Conservation (phyloP, 2,888 invertebrate genomes). For the Amphipoea oculea region DNA sequence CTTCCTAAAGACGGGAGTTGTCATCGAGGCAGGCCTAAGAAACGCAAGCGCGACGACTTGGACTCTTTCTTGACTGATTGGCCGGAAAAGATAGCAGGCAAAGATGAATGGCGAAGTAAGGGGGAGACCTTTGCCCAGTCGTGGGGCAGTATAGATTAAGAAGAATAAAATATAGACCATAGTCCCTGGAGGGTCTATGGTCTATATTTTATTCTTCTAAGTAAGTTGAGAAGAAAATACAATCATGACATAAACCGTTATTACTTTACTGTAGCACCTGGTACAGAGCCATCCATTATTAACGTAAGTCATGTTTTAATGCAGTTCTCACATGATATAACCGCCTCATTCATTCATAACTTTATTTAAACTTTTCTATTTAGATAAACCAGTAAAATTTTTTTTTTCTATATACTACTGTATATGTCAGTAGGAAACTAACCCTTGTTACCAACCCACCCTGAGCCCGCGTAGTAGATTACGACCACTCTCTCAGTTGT, state of each 20-base stretch:
- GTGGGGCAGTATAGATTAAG: neutral
- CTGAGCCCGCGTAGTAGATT: neutral
- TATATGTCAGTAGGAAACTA: neutral
- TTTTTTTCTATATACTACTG: too few species aligned
- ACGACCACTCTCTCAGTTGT: neutral
- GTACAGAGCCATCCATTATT: neutral
- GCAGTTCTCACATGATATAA: neutral
- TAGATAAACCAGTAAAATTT: neutral
- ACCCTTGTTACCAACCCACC: neutral
- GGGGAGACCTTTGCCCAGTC: neutral
- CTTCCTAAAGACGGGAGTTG: too few species aligned
- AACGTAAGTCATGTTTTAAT: neutral
- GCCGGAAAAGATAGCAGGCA: neutral
- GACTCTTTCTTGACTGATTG: neutral
- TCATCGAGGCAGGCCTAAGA: neutral
- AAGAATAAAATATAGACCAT: neutral
- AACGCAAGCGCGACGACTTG: neutral
- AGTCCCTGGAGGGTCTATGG: too few species aligned
- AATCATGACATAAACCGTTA: neutral
- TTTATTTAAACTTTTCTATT: neutral
- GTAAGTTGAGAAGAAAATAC: neutral
- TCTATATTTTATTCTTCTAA: too few species aligned
- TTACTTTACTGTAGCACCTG: neutral
- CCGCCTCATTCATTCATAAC: neutral
- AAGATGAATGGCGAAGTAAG: neutral